Evolutionary conservation across 2,113 vertebrate genomes (phyloP), one percentile per base, ranked within the genome.

Genomic region (Mus pahari): DNA sequence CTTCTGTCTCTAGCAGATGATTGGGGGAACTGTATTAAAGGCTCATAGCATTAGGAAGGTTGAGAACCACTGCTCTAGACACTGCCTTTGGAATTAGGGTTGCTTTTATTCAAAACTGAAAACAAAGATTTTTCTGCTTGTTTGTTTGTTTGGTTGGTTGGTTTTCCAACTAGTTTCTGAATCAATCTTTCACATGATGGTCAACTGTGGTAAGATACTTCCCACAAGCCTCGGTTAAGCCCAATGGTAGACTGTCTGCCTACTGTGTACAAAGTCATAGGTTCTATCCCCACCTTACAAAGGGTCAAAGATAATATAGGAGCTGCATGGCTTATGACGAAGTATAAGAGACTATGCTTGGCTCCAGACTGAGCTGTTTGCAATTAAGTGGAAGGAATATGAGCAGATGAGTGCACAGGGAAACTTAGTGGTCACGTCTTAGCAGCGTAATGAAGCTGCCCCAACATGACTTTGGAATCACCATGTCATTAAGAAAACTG

Each of bases 51-150:
- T 71, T 71, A 39, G 36, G 7, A 71, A 71, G 79, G 79, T 60
- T 58, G 36, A 39, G 53, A 60, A 39, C 11, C 7, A 24, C 22
- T 82, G 36, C 36, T 58, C 20, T 60, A 82, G 53, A 82, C 55
- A 13, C 53, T 58, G 55, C 84, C 71, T 89, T 92, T 74, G 36
- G 58, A 62, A 26, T 86, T 94, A 79, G 48, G 24, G 33, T 22
- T 75, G 45, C 26, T 93, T 66, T 86, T 36, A 89, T 89, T 91
- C 66, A 96, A 89, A 96, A 73, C 12, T 81, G 39, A 86, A 96
- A 81, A 28, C 42, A 86, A 89, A 75, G 5, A 5, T n/a, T 64
- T 42, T 42, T 83, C 24, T 83, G 55, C 55, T 64, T 42, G 39
- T 83, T 22, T 83, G 55, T 64, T 31, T 42, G 88, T 73, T 87